A percentile compares a stretch with the other conserved stretches of the same genome.
Evolutionary conservation across 2,888 invertebrate species (phyloP).

Genomic region (Metallyticus violacea): DNA sequence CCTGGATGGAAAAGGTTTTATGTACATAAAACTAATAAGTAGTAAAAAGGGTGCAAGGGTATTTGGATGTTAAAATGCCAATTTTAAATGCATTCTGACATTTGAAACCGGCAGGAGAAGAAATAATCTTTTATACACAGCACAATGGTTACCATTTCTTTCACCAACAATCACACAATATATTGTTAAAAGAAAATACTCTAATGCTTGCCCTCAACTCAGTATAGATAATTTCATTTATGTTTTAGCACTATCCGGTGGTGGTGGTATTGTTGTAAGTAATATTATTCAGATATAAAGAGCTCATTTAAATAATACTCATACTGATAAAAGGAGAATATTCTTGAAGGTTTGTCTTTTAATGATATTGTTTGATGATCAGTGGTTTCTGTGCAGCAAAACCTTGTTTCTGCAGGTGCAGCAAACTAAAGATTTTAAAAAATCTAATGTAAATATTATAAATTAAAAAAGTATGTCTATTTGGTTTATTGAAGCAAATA

Average conservation of each 20-base stretch:
- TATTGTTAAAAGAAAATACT: not conserved
- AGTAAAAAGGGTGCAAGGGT: not conserved
- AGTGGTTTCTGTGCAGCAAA: not conserved
- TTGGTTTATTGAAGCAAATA: too few relatives aligned
- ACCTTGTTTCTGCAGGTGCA: not conserved
- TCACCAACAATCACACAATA: not conserved
- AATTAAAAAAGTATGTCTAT: too few relatives aligned
- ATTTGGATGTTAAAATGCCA: not conserved
- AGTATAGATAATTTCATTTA: not conserved
- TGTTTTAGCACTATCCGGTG: not conserved
- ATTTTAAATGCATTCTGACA: not conserved
- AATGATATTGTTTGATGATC: not conserved
- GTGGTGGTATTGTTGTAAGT: not conserved
- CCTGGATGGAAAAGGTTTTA: not conserved
- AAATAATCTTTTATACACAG: not conserved
- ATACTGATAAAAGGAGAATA: not conserved
- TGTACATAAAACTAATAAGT: not conserved
- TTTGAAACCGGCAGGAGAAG: not conserved
- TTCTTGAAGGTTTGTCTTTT: not conserved
- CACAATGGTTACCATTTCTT: not conserved
- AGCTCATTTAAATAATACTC: not conserved
- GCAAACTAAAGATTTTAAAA: not conserved
- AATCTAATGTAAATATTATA: too few relatives aligned
- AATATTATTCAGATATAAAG: not conserved
- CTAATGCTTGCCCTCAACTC: not conserved